Base-by-base conservation (phyloP, 2,113 vertebrate genomes). In the Nyctereutes procyonoides region DNA sequence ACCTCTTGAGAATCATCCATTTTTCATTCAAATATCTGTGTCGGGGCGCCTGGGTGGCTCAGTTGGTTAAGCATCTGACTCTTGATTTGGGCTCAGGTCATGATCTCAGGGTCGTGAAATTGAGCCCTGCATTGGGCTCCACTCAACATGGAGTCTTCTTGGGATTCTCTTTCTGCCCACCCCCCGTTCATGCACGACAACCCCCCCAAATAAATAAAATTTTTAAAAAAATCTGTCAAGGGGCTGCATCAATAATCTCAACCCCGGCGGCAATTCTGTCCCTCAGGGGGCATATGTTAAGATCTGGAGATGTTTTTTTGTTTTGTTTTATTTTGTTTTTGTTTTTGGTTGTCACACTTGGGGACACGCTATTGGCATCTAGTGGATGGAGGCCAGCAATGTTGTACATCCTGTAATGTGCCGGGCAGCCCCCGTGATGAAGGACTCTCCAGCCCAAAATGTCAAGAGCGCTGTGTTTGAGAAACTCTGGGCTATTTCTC, bases 121-220 rank as follows among this genome's bases (percentile, higher is more conserved):
- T 11, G 20, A 73, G 71, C 20, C 71, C 71, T 5, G 1, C 0
- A 2, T 24, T 2, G 0, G 71, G 71, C 35, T 73, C 35, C 2
- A 5, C 71, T 73, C 71, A 24, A 35, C 35, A 5, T 73, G 71
- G 35, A 43, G 35, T 38, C 35, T 2, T 2, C 71, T 73, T 73
- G 11, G 71, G 35, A 73, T 73, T 73, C 71, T 73, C 71, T 24
- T 22, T 43, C 35, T 43, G 19, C 71, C 71, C 11, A 38, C 35
- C 20, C 20, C 20, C 71, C 6, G 10, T 20, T 14, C 5, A 6
- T 13, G 43, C 43, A 43, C 43, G 43, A 43, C 43, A 43, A 43
- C 43, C 43, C 43, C 43, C 6, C 43, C 43, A 43, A 43, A 14
- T 13, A 73, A 22, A 38, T 12, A 38, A 22, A 73, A 69, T 69